Evolutionary conservation across 2,797 vertebrate species (phyloP).

Genomic region (Melanotaenia trifasciata): DNA sequence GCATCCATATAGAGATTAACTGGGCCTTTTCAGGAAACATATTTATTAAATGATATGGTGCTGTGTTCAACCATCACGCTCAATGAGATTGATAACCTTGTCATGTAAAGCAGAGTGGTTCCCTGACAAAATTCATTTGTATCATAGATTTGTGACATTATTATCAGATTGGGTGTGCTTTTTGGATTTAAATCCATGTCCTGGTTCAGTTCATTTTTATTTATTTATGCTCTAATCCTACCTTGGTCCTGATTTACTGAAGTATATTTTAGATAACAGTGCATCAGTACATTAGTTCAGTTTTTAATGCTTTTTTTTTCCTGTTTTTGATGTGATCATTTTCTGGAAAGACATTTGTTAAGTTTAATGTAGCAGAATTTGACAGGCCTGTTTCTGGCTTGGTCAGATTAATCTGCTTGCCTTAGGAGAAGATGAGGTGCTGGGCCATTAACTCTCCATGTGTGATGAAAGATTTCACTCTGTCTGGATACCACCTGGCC

Average conservation of each 20-base stretch:
- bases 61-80: not conserved
- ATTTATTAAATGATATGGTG: not conserved
- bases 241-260: not conserved
- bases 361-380: not conserved
- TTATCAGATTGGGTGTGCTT: not conserved
- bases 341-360: too few relatives aligned
- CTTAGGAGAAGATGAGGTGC: conserved; percentile 11
- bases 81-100: not conserved
- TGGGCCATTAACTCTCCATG: not conserved
- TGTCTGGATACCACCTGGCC: not conserved
- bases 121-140: not conserved
- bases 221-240: not conserved
- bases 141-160: not conserved
- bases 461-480: not conserved
- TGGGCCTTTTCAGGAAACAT: not conserved
- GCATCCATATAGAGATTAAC: not conserved
- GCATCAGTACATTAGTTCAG: not conserved
- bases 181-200: not conserved
- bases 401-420: conserved; percentile 9
- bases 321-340: too few relatives aligned
- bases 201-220: not conserved
- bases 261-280: not conserved
- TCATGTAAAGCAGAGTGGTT: not conserved
- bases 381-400: not conserved
- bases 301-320: not conserved